Evolutionary conservation across 92 coral and sea anemone genomes (phyloP).

Genomic region (Phenganax marumi): DNA sequence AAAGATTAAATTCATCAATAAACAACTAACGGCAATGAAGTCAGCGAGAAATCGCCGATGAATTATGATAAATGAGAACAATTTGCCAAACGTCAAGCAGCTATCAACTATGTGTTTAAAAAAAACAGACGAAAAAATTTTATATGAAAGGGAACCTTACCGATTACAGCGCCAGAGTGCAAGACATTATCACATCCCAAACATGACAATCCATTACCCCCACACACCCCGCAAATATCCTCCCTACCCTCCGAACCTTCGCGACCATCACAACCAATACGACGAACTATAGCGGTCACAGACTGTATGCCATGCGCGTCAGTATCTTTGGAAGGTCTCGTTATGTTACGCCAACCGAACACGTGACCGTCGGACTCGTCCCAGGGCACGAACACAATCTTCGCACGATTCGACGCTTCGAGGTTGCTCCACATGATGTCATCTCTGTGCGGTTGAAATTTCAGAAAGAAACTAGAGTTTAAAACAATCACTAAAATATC

Average conservation of each 20-base stretch:
- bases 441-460: conserved; percentile 59
- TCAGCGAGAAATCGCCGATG: too few species aligned
- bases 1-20: too few species aligned
- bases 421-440: conserved; percentile 60
- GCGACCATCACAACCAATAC: conserved; percentile 62
- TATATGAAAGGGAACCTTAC: conserved; percentile 37
- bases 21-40: too few species aligned
- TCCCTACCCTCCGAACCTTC: conserved; percentile 52
- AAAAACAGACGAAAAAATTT: background rate
- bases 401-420: conserved; percentile 50
- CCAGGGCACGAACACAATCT: conserved; percentile 60
- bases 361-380: conserved; percentile 61
- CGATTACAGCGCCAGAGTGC: conserved; percentile 61
- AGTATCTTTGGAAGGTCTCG: conserved; percentile 51
- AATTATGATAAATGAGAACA: background rate
- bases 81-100: background rate
- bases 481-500: background rate
- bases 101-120: background rate
- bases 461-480: background rate
- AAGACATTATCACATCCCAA: conserved; percentile 61
- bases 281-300: conserved; percentile 30
- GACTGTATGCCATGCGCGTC: conserved; percentile 53
- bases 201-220: conserved; percentile 54
- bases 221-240: conserved; percentile 63
- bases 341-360: conserved; percentile 50